Base-by-base conservation (phyloP, 2,888 invertebrate species). In the Orchesella flavescens region DNA sequence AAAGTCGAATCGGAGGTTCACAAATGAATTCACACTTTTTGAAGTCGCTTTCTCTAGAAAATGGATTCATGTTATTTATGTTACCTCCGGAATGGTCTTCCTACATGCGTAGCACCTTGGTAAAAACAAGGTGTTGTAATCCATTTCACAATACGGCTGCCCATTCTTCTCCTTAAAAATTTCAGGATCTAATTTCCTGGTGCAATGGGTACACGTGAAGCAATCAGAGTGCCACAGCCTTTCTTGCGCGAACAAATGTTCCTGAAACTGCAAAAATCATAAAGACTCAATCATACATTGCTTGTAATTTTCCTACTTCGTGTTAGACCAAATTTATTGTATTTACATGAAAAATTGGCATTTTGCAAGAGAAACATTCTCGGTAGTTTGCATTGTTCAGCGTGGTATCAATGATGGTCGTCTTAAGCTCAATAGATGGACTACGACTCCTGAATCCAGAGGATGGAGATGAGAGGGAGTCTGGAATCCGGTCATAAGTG, bases 301-400 rank as follows among this genome's bases (percentile, higher is more conserved):
- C n/a, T n/a, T n/a, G n/a, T n/a, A n/a, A n/a, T n/a, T n/a, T n/a
- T n/a, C n/a, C n/a, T n/a, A n/a, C n/a, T n/a, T n/a, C n/a, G n/a
- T n/a, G n/a, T n/a, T n/a, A n/a, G n/a, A n/a, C n/a, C n/a, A 34
- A 34, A 4, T 2, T 34, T 34, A 7, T 34, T 34, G 34, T 4
- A 34, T 7, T 34, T 83, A 87, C 86, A 53, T 87, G 84, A 72
- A 85, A 86, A 55, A 86, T 81, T 12, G 87, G 87, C 59, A 85
- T 78, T 81, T 87, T 87, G 86, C 87, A 87, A 12, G 85, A 79
- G 53, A 83, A 85, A 46, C 87, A 87, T 61, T 86, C 86, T 44
- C 75, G 17, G 68, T 86, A 85, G 12, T 71, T 68, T 21, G 57
- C 73, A 79, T 79, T 79, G n/a, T 49, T 57, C 61, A 74, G 15